Base-by-base conservation (phyloP, 2,797 vertebrate species). In the Acanthurus leucopareius region DNA sequence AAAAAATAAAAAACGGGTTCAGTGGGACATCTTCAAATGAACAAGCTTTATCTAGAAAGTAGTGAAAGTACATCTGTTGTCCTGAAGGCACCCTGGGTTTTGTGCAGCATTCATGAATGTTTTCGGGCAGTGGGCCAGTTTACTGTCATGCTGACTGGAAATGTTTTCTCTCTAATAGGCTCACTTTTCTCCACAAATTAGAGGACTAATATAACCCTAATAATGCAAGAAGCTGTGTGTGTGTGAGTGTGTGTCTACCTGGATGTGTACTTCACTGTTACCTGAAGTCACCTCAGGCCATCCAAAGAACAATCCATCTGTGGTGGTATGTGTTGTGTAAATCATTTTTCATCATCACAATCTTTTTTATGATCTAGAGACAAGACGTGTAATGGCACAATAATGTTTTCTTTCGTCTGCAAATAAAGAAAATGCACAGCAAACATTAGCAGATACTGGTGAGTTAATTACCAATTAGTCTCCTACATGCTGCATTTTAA, bases 111-210 rank as follows among this genome's bases (percentile, higher is more conserved):
- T 57, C 16, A 3, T 20, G 42, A 40, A 28, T 45, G 72, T 56
- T 68, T 61, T 69, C 6, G 10, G 58, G 60, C 38, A 73, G 51
- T 47, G 47, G 58, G 49, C 71, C 28, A 38, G 53, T 40, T 58
- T 0, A 7, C 71, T 32, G 45, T 71, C 75, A 72, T 64, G 47
- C 20, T 65, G 25, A 54, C 51, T 75, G 9, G 38, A 69, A 20
- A 10, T 38, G 20, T 79, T 76, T 69, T 68, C 60, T 56, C 60
- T 56, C 45, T 53, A 64, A 68, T 59, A 35, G 49, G n/a, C 45
- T 68, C n/a, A 22, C 47, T 63, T 71, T 74, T 20, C 59, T 74
- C 17, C 47, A 62, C 25, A 62, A 64, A 74, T 81, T 47, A 62
- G 28, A 32, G 28, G 28, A 32, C 28, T 32, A 32, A 32, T 32